Evolutionary conservation across 1,140 invertebrate species (phyloP), one percentile per base, ranked within the genome.

Genomic region (Drosophila insularis): DNA sequence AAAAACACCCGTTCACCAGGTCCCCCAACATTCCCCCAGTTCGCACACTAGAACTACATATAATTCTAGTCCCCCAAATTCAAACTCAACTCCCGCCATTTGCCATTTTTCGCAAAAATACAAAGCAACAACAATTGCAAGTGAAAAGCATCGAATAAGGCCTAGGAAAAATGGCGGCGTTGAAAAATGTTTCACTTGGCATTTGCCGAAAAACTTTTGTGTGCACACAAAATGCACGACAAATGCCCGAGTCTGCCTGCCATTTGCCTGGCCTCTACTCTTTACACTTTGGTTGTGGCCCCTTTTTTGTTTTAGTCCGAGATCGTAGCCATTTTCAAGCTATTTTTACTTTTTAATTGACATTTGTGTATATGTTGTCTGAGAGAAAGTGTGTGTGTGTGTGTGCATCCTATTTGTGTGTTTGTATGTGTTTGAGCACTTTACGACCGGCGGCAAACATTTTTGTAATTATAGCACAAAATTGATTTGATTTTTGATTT

Each of bases 401-500:
- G 40, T 32, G 21, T 56, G 53, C 21, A 39, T 72, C 8, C 8
- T 71, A 35, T 17, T 11, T 27, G 11, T 68, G 23, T 63, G 19
- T 39, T 56, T 35, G 72, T 58, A 17, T 68, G 31, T 53, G 65
- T 43, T n/a, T 23, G 59, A 85, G 81, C 81, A 85, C 81, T 85
- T 85, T 87, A 79, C 81, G 60, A 79, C 74, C 82, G 75, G 67
- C 71, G 74, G 75, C 82, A 86, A 84, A 81, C 82, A 79, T 87
- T 86, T 86, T 81, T 86, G 82, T 87, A 86, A 86, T 86, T 86
- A 86, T 86, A 81, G 82, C 69, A 75, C 78, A 81, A 86, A 86
- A 86, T 87, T 87, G 82, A 86, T 87, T 86, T 87, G 82, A 87
- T 86, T 86, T 86, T 86, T 86, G 82, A 87, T 85, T 86, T 81